Evolutionary conservation across 1,140 invertebrate genomes (phyloP).

Genomic region (Pseudomyrmex pallidus): DNA sequence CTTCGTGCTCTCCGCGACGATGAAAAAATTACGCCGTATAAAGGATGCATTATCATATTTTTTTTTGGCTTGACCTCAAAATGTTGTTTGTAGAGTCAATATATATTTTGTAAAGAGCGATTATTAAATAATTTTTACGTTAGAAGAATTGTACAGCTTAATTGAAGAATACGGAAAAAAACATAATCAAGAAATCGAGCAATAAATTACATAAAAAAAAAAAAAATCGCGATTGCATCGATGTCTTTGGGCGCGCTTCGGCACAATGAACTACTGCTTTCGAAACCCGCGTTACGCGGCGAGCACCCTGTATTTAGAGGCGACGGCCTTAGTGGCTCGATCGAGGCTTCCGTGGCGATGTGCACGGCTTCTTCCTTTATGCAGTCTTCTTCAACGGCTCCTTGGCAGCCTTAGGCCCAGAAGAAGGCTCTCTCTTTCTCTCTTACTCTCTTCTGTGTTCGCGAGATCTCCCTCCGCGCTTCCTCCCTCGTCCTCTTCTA

Average conservation of each 20-base stretch:
- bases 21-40: not conserved
- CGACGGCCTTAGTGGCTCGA: slow-evolving; percentile 69
- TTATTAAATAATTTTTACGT: not conserved
- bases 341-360: slow-evolving; percentile 72
- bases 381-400: slow-evolving; percentile 70
- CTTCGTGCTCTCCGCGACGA: not conserved
- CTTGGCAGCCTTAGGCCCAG: slow-evolving; percentile 68
- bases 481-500: slow-evolving; percentile 41
- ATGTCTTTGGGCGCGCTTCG: slow-evolving; percentile 57
- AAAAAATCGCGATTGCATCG: not conserved
- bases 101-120: not conserved
- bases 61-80: too few relatives aligned
- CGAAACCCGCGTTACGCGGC: slow-evolving; percentile 62
- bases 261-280: slow-evolving; percentile 63
- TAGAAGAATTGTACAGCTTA: too few relatives aligned
- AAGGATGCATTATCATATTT: not conserved
- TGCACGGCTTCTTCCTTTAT: slow-evolving; percentile 74
- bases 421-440: slow-evolving; percentile 24
- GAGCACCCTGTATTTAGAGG: slow-evolving; percentile 70
- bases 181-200: too few relatives aligned
- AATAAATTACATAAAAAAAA: too few relatives aligned
- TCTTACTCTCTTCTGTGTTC: not conserved
- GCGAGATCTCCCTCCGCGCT: slow-evolving; percentile 6
- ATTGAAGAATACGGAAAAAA: too few relatives aligned
- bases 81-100: not conserved